These are phyloP conservation scores for Melanerpes aurifrons DNA, from an alignment of 2,113 vertebrate species.

Conservation along the genomic window DNA sequence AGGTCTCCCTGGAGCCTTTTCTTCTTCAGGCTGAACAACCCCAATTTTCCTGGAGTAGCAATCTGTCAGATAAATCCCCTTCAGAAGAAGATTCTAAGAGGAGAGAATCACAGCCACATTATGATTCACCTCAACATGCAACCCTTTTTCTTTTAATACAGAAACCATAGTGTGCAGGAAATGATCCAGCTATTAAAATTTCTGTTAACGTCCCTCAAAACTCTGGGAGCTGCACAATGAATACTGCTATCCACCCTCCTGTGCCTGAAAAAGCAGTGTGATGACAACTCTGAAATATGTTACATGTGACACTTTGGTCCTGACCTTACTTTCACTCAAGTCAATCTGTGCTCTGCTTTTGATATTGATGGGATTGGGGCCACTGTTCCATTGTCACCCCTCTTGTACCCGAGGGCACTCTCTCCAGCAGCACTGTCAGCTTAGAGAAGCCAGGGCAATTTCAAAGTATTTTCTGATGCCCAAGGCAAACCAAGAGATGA, in stretches of 20 bases:
- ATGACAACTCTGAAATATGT: neutral
- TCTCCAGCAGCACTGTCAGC: constrained; percentile 37
- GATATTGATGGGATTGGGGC: constrained; percentile 8
- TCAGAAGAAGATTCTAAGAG: neutral
- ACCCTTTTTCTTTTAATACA: neutral
- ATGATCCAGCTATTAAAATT: neutral
- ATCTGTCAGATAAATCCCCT: neutral
- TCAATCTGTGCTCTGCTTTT: neutral
- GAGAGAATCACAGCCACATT: neutral
- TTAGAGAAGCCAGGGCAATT: neutral
- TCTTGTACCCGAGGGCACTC: neutral
- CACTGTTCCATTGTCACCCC: neutral
- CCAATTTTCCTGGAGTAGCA: neutral
- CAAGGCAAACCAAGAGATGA: constrained; percentile 23
- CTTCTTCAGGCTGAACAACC: too few relatives aligned
- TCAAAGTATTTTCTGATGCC: constrained; percentile 32
- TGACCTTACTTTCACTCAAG: neutral
- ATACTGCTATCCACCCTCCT: neutral
- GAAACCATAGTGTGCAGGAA: neutral
- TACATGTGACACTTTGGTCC: neutral
- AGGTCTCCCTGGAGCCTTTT: too few relatives aligned
- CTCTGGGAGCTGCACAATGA: neutral
- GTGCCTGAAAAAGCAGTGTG: neutral
- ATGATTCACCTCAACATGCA: neutral
- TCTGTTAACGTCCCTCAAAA: neutral